Conservation (phyloP, 1,140 invertebrate species). For the Trypoxylus dichotomus region DNA sequence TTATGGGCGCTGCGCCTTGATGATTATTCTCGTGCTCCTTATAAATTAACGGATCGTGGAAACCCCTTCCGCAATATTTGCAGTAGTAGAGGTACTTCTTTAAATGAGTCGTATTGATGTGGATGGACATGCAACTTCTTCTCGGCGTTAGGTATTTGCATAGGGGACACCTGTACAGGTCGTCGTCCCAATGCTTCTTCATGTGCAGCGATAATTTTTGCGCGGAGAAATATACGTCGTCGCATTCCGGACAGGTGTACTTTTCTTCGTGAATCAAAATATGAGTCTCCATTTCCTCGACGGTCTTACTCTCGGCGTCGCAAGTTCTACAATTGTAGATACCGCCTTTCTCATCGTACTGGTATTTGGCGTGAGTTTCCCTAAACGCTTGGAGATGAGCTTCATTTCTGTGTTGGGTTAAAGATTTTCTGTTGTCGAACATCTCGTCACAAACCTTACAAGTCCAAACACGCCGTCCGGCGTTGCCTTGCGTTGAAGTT, state of each 20-base stretch:
- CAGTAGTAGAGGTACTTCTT: constrained; percentile 54
- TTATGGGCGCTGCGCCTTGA: constrained; percentile 67
- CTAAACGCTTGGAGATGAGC: neutral
- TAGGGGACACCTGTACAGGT: constrained; percentile 35
- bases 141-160: constrained; percentile 41
- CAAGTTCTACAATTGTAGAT: constrained; percentile 45
- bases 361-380: constrained; percentile 37
- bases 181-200: neutral
- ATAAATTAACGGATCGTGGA: constrained; percentile 45
- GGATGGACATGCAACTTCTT: constrained; percentile 41
- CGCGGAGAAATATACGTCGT: constrained; percentile 20
- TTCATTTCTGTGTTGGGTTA: constrained; percentile 27
- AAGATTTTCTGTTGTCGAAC: constrained; percentile 31
- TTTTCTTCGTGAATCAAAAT: constrained; percentile 41
- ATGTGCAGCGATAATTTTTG: constrained; percentile 9
- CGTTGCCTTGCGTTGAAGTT: neutral
- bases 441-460: constrained; percentile 40
- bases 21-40: constrained; percentile 66
- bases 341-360: constrained; percentile 38
- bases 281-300: constrained; percentile 46
- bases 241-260: constrained; percentile 39
- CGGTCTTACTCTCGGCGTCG: constrained; percentile 39
- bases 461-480: constrained; percentile 7
- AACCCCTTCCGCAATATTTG: constrained; percentile 57
- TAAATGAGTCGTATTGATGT: constrained; percentile 43